These are phyloP conservation scores for Rotaria socialis DNA, from an alignment of 2,888 invertebrate species.

Conservation along the genomic window DNA sequence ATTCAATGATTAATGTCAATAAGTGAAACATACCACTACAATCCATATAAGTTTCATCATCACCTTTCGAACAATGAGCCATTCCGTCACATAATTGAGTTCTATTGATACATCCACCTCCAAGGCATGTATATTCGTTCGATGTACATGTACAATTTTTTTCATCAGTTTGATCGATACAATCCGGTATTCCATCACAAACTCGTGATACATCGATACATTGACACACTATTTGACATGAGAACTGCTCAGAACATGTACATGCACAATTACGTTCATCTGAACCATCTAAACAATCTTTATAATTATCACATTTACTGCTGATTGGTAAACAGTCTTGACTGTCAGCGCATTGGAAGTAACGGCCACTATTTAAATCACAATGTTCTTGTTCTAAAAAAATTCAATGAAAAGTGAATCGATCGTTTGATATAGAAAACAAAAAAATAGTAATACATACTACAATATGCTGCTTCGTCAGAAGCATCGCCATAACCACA, in stretches of 20 bases:
- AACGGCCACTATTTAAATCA: constrained; percentile 7
- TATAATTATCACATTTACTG: constrained; percentile 48
- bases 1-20: background rate
- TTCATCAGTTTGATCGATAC: constrained; percentile 48
- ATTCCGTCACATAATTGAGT: constrained; percentile 39
- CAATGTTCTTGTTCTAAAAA: background rate
- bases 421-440: too few species aligned
- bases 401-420: too few species aligned
- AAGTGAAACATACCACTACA: background rate
- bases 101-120: constrained; percentile 40
- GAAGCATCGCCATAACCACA: constrained; percentile 41
- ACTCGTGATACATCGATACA: constrained; percentile 41
- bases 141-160: constrained; percentile 41
- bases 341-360: constrained; percentile 21
- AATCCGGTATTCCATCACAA: constrained; percentile 47
- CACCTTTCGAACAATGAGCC: constrained; percentile 36
- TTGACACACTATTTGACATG: constrained; percentile 35
- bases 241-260: constrained; percentile 28
- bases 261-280: constrained; percentile 28
- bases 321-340: constrained; percentile 34
- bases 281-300: constrained; percentile 42
- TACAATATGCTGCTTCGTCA: constrained; percentile 36
- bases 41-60: constrained; percentile 40
- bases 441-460: background rate
- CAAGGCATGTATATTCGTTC: constrained; percentile 41